phyloP scores from a whole-genome alignment of 2,113 vertebrate genomes.

The Danio rerio region DNA sequence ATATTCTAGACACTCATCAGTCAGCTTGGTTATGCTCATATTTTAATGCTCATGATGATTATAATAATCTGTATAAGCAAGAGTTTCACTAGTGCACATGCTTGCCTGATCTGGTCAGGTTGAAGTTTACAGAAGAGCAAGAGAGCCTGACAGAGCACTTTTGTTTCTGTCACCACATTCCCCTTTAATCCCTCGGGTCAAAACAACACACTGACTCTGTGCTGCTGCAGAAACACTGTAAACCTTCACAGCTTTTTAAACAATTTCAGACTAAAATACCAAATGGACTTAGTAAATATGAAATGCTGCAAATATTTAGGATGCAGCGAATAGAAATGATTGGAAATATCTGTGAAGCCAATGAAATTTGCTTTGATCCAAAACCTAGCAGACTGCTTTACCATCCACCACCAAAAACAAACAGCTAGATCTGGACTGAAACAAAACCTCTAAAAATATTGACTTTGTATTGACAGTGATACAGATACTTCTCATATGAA shows the following conservation, averaged over 20 bases:
- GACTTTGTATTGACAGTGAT: neutral
- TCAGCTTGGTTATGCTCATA: neutral
- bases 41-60: neutral
- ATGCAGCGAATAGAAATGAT: neutral
- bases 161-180: slow-evolving; percentile 11
- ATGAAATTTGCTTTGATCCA: neutral
- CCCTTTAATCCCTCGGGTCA: neutral
- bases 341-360: neutral
- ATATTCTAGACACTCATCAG: neutral
- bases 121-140: slow-evolving; percentile 8
- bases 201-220: neutral
- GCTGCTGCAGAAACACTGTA: slow-evolving; percentile 16
- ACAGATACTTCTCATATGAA: neutral
- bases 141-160: slow-evolving; percentile 40
- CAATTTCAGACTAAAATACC: neutral
- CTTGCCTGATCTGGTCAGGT: slow-evolving; percentile 23
- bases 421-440: neutral
- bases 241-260: neutral
- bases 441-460: neutral
- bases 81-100: slow-evolving; percentile 10
- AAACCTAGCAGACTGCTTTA: neutral
- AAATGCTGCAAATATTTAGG: neutral
- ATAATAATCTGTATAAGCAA: neutral
- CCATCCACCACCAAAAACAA: neutral
- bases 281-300: neutral